Evolutionary conservation across 2,888 invertebrate species (phyloP).

Genomic region (Andrena bicolor): DNA sequence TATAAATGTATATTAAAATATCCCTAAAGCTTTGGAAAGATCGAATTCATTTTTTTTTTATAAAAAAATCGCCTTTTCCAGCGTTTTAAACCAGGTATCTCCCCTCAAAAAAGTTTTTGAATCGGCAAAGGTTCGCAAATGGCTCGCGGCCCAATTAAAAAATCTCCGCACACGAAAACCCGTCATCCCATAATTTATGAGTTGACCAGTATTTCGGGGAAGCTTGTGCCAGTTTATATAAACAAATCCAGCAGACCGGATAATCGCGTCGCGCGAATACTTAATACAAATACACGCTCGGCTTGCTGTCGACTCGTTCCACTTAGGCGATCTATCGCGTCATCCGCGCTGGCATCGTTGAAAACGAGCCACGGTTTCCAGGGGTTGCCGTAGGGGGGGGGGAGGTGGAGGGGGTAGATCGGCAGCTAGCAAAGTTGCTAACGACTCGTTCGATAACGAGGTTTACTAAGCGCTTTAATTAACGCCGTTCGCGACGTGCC

Average conservation of each 20-base stretch:
- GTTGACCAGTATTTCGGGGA: neutral
- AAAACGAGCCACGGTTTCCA: slow-evolving; percentile 35
- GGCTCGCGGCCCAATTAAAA: neutral
- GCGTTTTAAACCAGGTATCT: too few species aligned
- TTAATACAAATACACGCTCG: slow-evolving; percentile 32
- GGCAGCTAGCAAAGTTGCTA: slow-evolving; percentile 62
- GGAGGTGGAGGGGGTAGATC: slow-evolving; percentile 6
- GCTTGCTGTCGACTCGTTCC: slow-evolving; percentile 16
- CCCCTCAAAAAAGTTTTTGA: too few species aligned
- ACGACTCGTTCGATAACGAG: slow-evolving; percentile 73
- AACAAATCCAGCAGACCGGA: neutral
- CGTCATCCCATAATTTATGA: too few species aligned
- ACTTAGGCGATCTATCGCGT: neutral
- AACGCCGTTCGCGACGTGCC: slow-evolving; percentile 61
- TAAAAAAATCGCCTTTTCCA: too few species aligned
- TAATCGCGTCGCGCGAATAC: slow-evolving; percentile 18
- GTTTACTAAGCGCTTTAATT: slow-evolving; percentile 74
- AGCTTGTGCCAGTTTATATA: neutral
- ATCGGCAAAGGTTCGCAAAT: too few species aligned
- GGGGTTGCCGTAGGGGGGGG: neutral
- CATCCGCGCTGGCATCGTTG: slow-evolving; percentile 38
- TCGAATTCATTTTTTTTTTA: too few species aligned
- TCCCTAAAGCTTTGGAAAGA: too few species aligned
- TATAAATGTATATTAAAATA: too few species aligned
- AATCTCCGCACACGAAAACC: neutral